A percentile compares a stretch with the other conserved stretches of the same genome.
These are phyloP conservation scores for Penaeus vannamei DNA, from an alignment of 1,140 invertebrate species.

Conservation along the genomic window DNA sequence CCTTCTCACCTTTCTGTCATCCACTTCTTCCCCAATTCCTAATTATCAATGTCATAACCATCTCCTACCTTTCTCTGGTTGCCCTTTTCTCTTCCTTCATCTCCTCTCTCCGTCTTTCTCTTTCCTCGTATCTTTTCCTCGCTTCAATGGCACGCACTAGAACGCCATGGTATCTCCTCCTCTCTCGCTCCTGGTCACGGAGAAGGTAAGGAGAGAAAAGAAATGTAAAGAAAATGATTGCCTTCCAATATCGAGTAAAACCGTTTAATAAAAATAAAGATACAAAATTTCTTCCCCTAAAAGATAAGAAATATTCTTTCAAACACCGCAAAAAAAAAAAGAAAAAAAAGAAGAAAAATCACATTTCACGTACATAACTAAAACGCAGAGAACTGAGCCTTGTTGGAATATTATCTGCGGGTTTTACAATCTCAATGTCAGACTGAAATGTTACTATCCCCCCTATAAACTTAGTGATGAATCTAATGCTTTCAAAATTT, in stretches of 20 bases:
- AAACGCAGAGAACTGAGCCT: constrained; percentile 53
- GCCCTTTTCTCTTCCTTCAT: constrained; percentile 84
- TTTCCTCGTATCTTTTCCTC: constrained; percentile 87
- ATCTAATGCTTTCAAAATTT: too few species aligned
- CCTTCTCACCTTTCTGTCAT: too few species aligned
- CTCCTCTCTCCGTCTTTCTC: constrained; percentile 87
- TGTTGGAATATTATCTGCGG: constrained; percentile 56
- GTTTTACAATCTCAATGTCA: background rate
- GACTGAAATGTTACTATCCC: background rate
- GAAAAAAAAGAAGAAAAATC: constrained; percentile 11
- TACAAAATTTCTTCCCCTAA: background rate
- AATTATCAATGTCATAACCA: too few species aligned
- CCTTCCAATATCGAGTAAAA: background rate
- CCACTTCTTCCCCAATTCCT: too few species aligned
- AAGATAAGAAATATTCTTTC: too few species aligned
- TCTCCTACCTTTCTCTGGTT: constrained; percentile 81
- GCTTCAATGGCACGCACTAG: constrained; percentile 89
- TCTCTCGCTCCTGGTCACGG: constrained; percentile 84
- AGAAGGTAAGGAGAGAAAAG: background rate
- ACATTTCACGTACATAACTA: background rate
- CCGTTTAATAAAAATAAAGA: background rate
- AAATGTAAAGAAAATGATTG: background rate
- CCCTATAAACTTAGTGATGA: too few species aligned
- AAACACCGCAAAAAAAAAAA: background rate
- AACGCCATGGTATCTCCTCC: constrained; percentile 90